These are phyloP conservation scores for Nymphicus hollandicus DNA, from an alignment of 2,113 vertebrate genomes.

Conservation along the genomic window DNA sequence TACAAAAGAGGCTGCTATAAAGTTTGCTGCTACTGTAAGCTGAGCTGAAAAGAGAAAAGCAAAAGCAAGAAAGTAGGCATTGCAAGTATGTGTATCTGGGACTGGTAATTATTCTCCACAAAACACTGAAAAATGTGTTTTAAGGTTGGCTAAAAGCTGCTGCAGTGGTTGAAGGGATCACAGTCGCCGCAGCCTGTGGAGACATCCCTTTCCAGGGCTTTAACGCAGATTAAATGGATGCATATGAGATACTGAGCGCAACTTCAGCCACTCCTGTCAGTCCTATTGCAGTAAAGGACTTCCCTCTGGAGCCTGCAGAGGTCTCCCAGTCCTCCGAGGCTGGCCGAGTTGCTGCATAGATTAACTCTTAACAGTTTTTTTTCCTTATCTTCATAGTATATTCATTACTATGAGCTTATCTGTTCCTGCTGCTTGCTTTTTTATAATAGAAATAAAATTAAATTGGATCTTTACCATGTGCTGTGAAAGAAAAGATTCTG, in stretches of 20 bases:
- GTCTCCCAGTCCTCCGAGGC: neutral
- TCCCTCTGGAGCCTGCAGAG: conserved; percentile 46
- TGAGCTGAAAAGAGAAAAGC: neutral
- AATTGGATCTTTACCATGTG: neutral
- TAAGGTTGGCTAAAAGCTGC: neutral
- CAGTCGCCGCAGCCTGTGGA: neutral
- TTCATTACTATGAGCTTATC: neutral
- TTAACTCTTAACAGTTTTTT: neutral
- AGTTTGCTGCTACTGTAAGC: neutral
- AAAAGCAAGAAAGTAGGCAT: neutral
- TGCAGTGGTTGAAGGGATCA: neutral
- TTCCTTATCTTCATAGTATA: neutral
- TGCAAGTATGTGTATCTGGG: neutral
- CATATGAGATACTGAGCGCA: neutral
- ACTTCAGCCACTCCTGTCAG: neutral
- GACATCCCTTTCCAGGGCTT: neutral
- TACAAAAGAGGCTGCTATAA: neutral
- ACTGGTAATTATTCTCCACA: neutral
- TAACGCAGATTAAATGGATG: neutral
- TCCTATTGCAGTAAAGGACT: neutral
- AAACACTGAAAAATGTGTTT: neutral
- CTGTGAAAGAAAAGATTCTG: neutral
- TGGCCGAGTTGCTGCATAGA: neutral
- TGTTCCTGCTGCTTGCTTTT: conserved; percentile 1
- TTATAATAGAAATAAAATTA: neutral